Percentiles rank a stretch among this genome's conserved stretches.
These are phyloP conservation scores for Eudyptes chrysolophus DNA, from an alignment of 2,113 vertebrate genomes.

Conservation along the genomic window DNA sequence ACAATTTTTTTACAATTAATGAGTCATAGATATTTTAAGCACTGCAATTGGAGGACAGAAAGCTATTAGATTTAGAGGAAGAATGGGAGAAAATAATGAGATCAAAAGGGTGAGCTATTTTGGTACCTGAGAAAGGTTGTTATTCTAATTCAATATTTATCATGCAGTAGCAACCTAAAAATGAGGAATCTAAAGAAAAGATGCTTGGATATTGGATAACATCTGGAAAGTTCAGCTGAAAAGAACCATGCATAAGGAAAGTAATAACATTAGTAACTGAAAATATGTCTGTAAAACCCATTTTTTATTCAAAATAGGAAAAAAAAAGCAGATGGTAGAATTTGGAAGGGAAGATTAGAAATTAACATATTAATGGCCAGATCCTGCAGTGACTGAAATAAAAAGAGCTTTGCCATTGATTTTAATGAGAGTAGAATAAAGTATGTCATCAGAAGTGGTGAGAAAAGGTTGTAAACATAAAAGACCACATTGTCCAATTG, in stretches of 20 bases:
- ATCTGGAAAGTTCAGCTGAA: conserved; percentile 32
- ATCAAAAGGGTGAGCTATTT: conserved; percentile 43
- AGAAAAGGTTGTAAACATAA: not conserved
- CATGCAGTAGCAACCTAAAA: conserved; percentile 7
- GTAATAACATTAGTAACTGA: not conserved
- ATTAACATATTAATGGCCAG: conserved; percentile 41
- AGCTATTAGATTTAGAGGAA: conserved; percentile 40
- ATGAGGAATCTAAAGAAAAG: conserved; percentile 2
- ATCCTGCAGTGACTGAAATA: not conserved
- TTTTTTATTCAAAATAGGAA: not conserved
- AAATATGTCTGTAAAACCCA: conserved; percentile 13
- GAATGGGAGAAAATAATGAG: conserved; percentile 55
- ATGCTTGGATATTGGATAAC: not conserved
- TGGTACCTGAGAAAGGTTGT: conserved; percentile 32
- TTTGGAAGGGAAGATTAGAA: conserved; percentile 18
- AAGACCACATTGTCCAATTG: not conserved
- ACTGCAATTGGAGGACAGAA: conserved; percentile 21
- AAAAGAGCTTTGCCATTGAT: not conserved
- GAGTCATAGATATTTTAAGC: conserved; percentile 63
- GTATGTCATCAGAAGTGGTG: not conserved
- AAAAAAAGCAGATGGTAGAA: not conserved
- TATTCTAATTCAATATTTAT: conserved; percentile 57
- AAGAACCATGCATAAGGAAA: conserved; percentile 10
- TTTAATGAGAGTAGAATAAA: conserved; percentile 4
- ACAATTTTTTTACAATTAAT: conserved; percentile 52